phyloP scores from a whole-genome alignment of 1,140 invertebrate species.

The Ericerus pela region DNA sequence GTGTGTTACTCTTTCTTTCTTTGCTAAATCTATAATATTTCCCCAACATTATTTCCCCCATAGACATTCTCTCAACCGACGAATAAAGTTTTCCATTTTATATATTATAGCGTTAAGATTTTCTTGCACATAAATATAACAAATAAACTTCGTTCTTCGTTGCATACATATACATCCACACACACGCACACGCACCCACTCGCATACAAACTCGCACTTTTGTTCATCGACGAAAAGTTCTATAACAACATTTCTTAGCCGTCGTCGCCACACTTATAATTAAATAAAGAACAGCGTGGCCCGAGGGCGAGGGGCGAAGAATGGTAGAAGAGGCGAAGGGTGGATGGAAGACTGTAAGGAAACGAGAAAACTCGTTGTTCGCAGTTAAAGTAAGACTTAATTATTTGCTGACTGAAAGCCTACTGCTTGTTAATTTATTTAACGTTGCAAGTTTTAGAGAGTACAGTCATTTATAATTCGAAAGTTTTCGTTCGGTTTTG shows the following conservation, averaged over 20 bases:
- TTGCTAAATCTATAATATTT: no score
- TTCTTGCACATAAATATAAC: slow-evolving; percentile 11
- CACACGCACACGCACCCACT: no score
- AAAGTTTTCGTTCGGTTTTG: slow-evolving; percentile 12
- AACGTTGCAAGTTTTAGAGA: slow-evolving; percentile 8
- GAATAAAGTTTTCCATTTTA: no score
- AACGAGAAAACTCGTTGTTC: not conserved
- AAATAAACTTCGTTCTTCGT: slow-evolving; percentile 7
- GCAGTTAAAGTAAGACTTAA: slow-evolving; percentile 11
- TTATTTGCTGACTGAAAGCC: slow-evolving; percentile 12
- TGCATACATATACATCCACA: no score
- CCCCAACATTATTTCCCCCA: no score
- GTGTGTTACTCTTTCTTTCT: no score
- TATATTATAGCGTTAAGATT: slow-evolving; percentile 10
- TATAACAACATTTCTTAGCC: slow-evolving; percentile 11
- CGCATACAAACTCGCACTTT: slow-evolving; percentile 4
- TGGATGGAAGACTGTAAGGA: not conserved
- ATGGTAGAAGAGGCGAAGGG: not conserved
- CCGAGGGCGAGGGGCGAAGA: not conserved
- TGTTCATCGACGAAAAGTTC: slow-evolving; percentile 10
- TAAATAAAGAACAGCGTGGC: slow-evolving; percentile 1
- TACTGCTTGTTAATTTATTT: slow-evolving; percentile 12
- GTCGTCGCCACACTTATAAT: slow-evolving; percentile 10
- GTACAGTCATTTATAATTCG: slow-evolving; percentile 8
- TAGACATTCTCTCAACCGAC: no score